A percentile compares a stretch with the other conserved stretches of the same genome.
These are phyloP conservation scores for Xanthia togata DNA, from an alignment of 2,888 invertebrate species.

Conservation along the genomic window DNA sequence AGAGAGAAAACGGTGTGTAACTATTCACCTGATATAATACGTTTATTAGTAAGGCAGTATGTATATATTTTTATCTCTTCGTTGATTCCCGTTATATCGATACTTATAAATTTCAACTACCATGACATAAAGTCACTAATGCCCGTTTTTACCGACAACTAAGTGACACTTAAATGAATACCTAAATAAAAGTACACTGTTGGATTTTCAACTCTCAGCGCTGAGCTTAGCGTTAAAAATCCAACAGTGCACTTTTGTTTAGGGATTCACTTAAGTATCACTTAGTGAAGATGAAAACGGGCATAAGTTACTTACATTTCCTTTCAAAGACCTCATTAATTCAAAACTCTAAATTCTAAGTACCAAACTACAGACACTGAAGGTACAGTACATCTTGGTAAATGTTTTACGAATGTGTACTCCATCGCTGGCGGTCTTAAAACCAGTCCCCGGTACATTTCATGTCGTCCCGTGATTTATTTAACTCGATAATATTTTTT, in stretches of 20 bases:
- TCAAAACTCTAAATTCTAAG: conserved; percentile 19
- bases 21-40: no score
- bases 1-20: no score
- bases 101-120: neutral
- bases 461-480: conserved; percentile 73
- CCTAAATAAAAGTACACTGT: no score
- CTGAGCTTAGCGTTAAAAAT: no score
- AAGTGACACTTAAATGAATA: no score
- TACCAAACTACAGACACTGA: neutral
- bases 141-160: no score
- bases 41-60: no score
- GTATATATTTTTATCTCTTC: no score
- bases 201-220: no score
- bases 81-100: neutral
- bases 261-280: no score
- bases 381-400: conserved; percentile 40
- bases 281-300: no score
- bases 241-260: no score
- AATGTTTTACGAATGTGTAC: conserved; percentile 70
- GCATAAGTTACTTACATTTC: neutral
- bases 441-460: conserved; percentile 69
- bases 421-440: conserved; percentile 65
- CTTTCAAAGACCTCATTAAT: neutral
- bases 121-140: neutral
- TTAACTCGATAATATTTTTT: conserved; percentile 65